Evolutionary conservation across 2,888 invertebrate species (phyloP), one percentile per base, ranked within the genome.

Genomic region (Ophraella communa): DNA sequence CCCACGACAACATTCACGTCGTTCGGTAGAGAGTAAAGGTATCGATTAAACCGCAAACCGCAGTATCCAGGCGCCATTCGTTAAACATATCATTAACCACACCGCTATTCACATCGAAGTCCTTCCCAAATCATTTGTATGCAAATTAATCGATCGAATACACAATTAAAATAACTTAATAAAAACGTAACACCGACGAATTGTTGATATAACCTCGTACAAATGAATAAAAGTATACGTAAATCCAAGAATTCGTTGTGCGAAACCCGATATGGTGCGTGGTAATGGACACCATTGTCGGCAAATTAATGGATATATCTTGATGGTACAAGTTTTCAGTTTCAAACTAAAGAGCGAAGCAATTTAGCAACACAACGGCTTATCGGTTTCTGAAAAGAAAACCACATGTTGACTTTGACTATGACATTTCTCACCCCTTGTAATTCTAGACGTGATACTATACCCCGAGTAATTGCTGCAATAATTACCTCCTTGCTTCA

Each of bases 331-430:
- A 30, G 14, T 23, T 17, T 51, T 59, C 17, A 30, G 33, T 23
- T 35, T 24, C 10, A 21, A 30, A 5, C 17, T 33, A 4, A 49
- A n/a, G 18, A 44, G 33, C 21, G 18, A 11, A 11, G 21, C 21
- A 45, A 21, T 21, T 45, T 45, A 45, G 11, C 11, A 7, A 21
- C 23, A 24, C 24, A 18, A 39, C 17, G 14, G 11, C 27, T 35
- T n/a, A n/a, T n/a, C n/a, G n/a, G n/a, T n/a, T n/a, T n/a, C n/a
- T n/a, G n/a, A 18, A 23, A 17, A 51, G 8, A 39, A 3, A 51
- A 33, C 51, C 58, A 59, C 49, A 59, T 59, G 58, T 59, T 59
- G 8, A n/a, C n/a, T n/a, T n/a, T n/a, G n/a, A n/a, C n/a, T n/a
- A 33, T 11, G 20, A 52, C 18, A 27, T 52, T 33, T 30, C 33